Conservation (phyloP, 1,140 invertebrate genomes). For the Frieseomelitta varia region DNA sequence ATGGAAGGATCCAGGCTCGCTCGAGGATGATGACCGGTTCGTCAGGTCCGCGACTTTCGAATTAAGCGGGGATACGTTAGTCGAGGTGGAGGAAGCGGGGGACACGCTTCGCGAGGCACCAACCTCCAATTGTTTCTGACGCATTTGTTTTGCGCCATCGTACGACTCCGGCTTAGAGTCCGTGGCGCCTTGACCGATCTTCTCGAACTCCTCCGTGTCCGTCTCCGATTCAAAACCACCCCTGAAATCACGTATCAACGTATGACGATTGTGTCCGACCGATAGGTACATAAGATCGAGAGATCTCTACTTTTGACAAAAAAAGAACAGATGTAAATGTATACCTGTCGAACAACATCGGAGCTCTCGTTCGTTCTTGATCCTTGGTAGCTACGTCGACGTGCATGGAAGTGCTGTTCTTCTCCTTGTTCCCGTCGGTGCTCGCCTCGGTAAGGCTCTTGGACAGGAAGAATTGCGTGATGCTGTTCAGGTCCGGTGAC, state of each 20-base stretch:
- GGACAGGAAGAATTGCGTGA: slow-evolving; percentile 88
- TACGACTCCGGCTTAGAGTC: slow-evolving; percentile 79
- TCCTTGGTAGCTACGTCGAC: slow-evolving; percentile 69
- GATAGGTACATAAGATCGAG: too few species aligned
- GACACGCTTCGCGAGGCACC: slow-evolving; percentile 79
- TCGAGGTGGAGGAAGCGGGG: slow-evolving; percentile 76
- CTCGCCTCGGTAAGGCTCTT: slow-evolving; percentile 76
- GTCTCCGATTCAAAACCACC: slow-evolving; percentile 90
- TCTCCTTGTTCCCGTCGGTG: slow-evolving; percentile 75
- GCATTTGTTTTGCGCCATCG: slow-evolving; percentile 71
- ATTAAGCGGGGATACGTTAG: slow-evolving; percentile 75
- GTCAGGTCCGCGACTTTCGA: slow-evolving; percentile 73
- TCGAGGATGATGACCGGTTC: slow-evolving; percentile 74
- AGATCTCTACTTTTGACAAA: too few species aligned
- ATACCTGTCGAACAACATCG: slow-evolving; percentile 75
- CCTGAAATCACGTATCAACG: slow-evolving; percentile 64
- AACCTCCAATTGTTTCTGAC: slow-evolving; percentile 80
- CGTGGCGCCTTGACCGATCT: slow-evolving; percentile 85
- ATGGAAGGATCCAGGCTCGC: slow-evolving; percentile 75
- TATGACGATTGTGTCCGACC: too few species aligned
- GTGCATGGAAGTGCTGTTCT: slow-evolving; percentile 73
- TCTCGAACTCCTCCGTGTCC: slow-evolving; percentile 92
- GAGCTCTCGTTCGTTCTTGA: slow-evolving; percentile 64
- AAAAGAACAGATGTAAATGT: too few species aligned
- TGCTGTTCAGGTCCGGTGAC: slow-evolving; percentile 85